phyloP scores from a whole-genome alignment of 1,140 invertebrate genomes.

The Goniozus legneri region DNA sequence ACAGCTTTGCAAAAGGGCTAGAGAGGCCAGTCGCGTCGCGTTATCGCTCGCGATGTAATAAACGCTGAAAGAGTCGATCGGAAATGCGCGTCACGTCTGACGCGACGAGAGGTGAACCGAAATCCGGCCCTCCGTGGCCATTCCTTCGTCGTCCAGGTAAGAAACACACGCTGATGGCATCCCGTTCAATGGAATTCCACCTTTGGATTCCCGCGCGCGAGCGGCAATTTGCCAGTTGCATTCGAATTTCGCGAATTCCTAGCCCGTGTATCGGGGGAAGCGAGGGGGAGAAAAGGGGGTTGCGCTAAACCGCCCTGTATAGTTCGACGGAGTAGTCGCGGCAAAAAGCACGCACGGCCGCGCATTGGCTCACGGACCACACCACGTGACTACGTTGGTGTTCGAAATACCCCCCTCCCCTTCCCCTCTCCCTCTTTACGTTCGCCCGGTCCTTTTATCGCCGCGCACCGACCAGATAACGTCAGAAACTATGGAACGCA shows the following conservation, averaged over 20 bases:
- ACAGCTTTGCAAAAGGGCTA: too few species aligned
- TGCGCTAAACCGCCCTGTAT: too few species aligned
- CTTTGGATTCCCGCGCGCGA: slow-evolving; percentile 37
- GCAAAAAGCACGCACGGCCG: slow-evolving; percentile 40
- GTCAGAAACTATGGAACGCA: too few species aligned
- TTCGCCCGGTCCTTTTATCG: slow-evolving; percentile 1
- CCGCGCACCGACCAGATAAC: too few species aligned
- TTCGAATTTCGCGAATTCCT: slow-evolving; percentile 50
- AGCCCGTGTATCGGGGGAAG: slow-evolving; percentile 41
- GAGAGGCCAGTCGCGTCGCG: too few species aligned
- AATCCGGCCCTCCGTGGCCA: slow-evolving; percentile 14
- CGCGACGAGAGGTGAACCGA: slow-evolving; percentile 9
- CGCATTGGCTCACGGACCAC: slow-evolving; percentile 39
- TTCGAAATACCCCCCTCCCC: slow-evolving; percentile 10
- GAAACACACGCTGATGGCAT: slow-evolving; percentile 43
- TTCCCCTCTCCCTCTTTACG: neutral
- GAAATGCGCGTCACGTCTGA: neutral
- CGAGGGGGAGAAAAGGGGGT: too few species aligned
- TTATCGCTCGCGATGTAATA: too few species aligned
- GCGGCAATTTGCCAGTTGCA: slow-evolving; percentile 47
- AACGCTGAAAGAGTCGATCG: too few species aligned
- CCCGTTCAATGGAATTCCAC: slow-evolving; percentile 45
- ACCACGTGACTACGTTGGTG: slow-evolving; percentile 26
- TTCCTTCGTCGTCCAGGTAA: slow-evolving; percentile 33
- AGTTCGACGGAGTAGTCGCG: slow-evolving; percentile 32